phyloP scores from a whole-genome alignment of 2,888 invertebrate species.

The Pristionchus exspectatus region DNA sequence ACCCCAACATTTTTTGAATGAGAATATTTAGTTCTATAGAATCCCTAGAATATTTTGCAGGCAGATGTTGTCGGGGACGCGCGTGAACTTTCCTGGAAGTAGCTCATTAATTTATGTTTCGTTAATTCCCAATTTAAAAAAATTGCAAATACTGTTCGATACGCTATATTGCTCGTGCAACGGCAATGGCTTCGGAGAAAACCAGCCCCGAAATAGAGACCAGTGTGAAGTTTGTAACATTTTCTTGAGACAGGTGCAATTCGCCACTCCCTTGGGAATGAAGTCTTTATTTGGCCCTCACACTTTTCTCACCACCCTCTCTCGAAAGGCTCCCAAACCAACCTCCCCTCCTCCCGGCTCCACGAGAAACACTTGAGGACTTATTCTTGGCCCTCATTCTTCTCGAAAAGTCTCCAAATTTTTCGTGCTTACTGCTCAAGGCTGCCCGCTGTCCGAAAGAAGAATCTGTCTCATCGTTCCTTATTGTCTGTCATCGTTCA shows the following conservation, averaged over 20 bases:
- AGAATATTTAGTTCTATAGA: too few relatives aligned
- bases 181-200: too few relatives aligned
- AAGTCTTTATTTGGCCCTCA: neutral
- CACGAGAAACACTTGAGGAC: neutral
- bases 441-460: too few relatives aligned
- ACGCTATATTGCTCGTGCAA: too few relatives aligned
- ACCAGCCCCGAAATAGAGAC: neutral
- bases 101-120: too few relatives aligned
- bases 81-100: constrained; percentile 80
- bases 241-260: neutral
- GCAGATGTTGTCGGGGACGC: constrained; percentile 81
- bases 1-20: too few relatives aligned
- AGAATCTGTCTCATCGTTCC: too few relatives aligned
- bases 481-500: too few relatives aligned
- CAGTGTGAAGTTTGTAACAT: neutral
- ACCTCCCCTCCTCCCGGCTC: neutral
- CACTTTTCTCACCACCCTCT: neutral
- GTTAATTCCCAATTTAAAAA: too few relatives aligned
- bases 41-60: too few relatives aligned
- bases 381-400: neutral
- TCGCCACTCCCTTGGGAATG: neutral
- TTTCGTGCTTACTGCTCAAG: too few relatives aligned
- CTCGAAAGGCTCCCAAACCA: neutral
- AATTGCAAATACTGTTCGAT: too few relatives aligned
- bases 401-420: neutral